Evolutionary conservation across 2,113 vertebrate genomes (phyloP).

Genomic region (Pterocles orientalis): DNA sequence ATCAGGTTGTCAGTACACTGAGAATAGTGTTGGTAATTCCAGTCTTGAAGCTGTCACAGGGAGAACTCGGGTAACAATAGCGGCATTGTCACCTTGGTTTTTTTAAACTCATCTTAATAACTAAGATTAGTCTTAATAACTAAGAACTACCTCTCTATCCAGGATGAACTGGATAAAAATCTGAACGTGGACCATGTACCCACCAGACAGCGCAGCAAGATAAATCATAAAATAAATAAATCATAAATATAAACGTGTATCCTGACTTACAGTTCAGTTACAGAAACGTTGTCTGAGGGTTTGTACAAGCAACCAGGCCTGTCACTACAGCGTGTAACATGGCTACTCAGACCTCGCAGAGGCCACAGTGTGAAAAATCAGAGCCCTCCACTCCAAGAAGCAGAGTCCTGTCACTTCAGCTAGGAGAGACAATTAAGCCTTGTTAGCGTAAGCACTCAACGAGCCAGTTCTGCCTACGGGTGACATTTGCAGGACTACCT

Average conservation of each 20-base stretch:
- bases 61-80: neutral
- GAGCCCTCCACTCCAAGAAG: neutral
- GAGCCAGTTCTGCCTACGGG: neutral
- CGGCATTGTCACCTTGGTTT: neutral
- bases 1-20: too few species aligned
- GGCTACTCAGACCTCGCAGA: accelerated
- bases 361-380: neutral
- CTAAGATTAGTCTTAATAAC: too few species aligned
- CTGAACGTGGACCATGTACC: accelerated
- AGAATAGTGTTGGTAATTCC: neutral
- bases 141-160: too few species aligned
- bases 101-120: too few species aligned
- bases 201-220: accelerated
- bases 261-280: accelerated
- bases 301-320: neutral
- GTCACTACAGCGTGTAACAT: accelerated
- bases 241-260: accelerated
- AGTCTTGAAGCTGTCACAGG: neutral
- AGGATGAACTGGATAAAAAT: neutral
- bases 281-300: neutral
- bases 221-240: neutral
- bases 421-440: neutral
- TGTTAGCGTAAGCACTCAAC: accelerated
- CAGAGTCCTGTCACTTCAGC: neutral
- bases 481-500: neutral